Evolutionary conservation across 2,797 vertebrate species (phyloP), one percentile per base, ranked within the genome.

Genomic region (Mormyrops attenuatus): DNA sequence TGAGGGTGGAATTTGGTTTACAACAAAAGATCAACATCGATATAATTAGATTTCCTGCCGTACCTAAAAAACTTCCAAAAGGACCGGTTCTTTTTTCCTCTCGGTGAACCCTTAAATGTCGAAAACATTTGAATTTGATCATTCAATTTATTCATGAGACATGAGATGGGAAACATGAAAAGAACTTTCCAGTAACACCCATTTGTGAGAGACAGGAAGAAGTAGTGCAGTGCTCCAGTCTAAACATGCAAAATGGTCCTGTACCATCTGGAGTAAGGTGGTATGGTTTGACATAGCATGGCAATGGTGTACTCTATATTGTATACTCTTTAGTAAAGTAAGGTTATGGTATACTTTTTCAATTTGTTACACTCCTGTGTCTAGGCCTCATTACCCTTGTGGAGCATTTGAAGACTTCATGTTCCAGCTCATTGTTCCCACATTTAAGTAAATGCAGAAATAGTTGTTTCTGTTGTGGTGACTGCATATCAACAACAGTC

Each of bases 31-130:
- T 87, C 52, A 87, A 38, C 52, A 87, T 87, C 4, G 52, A 57
- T 87, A 57, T 87, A 57, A 87, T 87, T 87, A 87, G 52, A 87
- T 87, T 60, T 87, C 85, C 85, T 87, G 52, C 26, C 2, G 53
- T 57, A 57, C 26, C 30, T 60, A 57, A 60, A 87, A 87, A 87
- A 41, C 8, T 2, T 57, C 26, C 50, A 60, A n/a, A 57, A 41
- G 6, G 26, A 87, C 85, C 85, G 60, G 30, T 38, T 87, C 85
- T 60, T 87, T 87, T 73, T 85, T 52, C 80, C 82, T 80, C 22
- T 86, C 30, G 20, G 52, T 38, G n/a, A 87, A 87, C 41, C 69
- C 53, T 20, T 34, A 87, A 87, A 87, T 57, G 22, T 34, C 53
- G 15, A 87, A 87, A 87, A 87, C 26, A 57, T 85, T 87, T 38